Conservation (phyloP, 2,113 vertebrate species). For the Xyliphius kryptos region DNA sequence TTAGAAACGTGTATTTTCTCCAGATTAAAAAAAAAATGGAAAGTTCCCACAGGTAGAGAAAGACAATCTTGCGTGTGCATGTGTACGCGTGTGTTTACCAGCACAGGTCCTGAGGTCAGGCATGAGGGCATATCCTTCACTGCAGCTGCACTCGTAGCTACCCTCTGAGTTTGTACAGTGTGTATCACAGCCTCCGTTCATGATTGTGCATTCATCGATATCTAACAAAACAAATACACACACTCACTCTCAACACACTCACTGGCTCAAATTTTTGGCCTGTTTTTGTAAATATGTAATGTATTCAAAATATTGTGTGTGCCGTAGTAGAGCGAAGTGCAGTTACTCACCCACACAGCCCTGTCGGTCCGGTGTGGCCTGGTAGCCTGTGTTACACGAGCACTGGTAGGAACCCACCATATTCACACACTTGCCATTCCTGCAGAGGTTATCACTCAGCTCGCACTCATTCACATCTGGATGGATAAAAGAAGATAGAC, state of each 20-base stretch:
- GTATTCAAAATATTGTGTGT: no score
- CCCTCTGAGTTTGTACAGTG: constrained; percentile 88
- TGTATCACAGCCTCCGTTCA: constrained; percentile 83
- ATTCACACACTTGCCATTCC: constrained; percentile 79
- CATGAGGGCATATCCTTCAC: constrained; percentile 80
- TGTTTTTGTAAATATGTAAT: no score
- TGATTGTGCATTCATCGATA: constrained; percentile 69
- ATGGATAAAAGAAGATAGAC: no score
- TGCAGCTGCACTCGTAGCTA: constrained; percentile 85
- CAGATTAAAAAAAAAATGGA: no score
- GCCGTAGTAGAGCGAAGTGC: no score
- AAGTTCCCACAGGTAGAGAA: no score
- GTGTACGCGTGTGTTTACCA: constrained; percentile 60
- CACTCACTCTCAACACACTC: no score
- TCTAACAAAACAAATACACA: no score
- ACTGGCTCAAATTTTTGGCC: no score
- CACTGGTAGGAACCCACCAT: constrained; percentile 86
- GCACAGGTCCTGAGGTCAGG: constrained; percentile 79
- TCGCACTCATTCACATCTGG: constrained; percentile 91
- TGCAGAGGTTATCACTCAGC: constrained; percentile 79
- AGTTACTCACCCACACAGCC: constrained; percentile 81
- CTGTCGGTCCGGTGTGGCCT: constrained; percentile 71
- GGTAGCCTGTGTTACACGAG: constrained; percentile 80
- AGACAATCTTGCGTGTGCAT: no score
- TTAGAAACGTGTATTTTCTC: no score